Percentiles rank a stretch among this genome's conserved stretches.
phyloP scores from a whole-genome alignment of 64 coral and sea anemone genomes.

The Platygyra sinensis region DNA sequence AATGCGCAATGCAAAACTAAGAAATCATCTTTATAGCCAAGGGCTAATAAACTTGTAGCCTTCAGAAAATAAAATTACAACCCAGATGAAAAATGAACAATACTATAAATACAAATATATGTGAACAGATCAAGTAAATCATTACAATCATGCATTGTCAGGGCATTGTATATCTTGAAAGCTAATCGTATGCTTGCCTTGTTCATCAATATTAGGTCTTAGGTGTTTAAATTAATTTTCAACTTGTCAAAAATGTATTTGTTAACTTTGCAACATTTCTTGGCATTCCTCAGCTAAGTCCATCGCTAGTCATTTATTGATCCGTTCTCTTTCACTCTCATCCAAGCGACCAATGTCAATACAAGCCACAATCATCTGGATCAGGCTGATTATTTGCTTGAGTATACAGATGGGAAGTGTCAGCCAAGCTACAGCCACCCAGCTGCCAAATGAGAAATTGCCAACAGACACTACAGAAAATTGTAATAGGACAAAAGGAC shows the following conservation, averaged over 20 bases:
- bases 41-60: no score
- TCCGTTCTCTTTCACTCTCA: slow-evolving; percentile 69
- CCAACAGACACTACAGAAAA: slow-evolving; percentile 69
- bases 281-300: background rate
- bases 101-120: no score
- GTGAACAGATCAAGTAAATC: no score
- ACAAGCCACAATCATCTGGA: slow-evolving; percentile 85
- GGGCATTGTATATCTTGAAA: no score
- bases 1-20: no score
- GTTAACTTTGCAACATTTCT: background rate
- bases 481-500: background rate
- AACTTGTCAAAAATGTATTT: background rate
- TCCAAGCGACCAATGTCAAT: slow-evolving; percentile 70
- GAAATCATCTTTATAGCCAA: no score
- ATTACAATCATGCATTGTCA: no score
- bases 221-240: background rate
- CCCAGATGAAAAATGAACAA: no score
- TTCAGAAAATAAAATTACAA: no score
- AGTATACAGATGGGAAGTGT: slow-evolving; percentile 83
- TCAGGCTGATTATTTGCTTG: slow-evolving; percentile 82
- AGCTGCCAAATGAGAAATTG: slow-evolving; percentile 60
- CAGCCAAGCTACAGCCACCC: slow-evolving; percentile 66
- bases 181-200: no score
- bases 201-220: no score
- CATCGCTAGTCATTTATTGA: slow-evolving; percentile 76